A percentile compares a stretch with the other conserved stretches of the same genome.
These are phyloP conservation scores for Rostratula benghalensis DNA, from an alignment of 2,113 vertebrate genomes.

Conservation along the genomic window DNA sequence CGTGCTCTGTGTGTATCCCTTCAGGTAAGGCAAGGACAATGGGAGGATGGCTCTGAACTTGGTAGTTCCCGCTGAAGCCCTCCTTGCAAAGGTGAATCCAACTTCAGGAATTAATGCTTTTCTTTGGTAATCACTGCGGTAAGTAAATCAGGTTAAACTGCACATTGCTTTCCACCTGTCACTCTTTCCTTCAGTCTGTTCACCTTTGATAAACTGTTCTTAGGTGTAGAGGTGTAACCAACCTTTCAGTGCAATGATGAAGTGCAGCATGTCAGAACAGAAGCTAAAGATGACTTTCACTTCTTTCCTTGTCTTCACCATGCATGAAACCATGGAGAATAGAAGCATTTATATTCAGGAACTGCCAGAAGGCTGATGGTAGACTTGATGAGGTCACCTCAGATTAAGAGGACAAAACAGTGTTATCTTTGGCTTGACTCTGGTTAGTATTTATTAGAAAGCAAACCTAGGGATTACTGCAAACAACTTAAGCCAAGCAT, in stretches of 20 bases:
- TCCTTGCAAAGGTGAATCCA: not conserved
- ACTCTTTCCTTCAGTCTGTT: not conserved
- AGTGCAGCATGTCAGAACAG: not conserved
- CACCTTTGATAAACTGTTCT: not conserved
- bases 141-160: not conserved
- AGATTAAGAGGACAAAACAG: conserved; percentile 41
- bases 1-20: not conserved
- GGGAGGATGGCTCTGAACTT: conserved; percentile 3
- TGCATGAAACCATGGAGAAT: not conserved
- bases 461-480: conserved; percentile 40
- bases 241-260: not conserved
- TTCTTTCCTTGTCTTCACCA: not conserved
- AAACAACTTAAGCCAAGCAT: conserved; percentile 9
- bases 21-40: not conserved
- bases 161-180: not conserved
- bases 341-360: not conserved
- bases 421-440: conserved; percentile 51
- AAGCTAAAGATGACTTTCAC: conserved; percentile 22
- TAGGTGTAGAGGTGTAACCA: not conserved
- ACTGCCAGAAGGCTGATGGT: conserved; percentile 28
- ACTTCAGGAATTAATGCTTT: not conserved
- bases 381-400: conserved; percentile 32
- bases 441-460: conserved; percentile 61
- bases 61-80: not conserved
- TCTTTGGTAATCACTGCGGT: not conserved